A percentile compares a stretch with the other conserved stretches of the same genome.
Evolutionary conservation across 1,140 invertebrate species (phyloP).

Genomic region (Formica selysi): DNA sequence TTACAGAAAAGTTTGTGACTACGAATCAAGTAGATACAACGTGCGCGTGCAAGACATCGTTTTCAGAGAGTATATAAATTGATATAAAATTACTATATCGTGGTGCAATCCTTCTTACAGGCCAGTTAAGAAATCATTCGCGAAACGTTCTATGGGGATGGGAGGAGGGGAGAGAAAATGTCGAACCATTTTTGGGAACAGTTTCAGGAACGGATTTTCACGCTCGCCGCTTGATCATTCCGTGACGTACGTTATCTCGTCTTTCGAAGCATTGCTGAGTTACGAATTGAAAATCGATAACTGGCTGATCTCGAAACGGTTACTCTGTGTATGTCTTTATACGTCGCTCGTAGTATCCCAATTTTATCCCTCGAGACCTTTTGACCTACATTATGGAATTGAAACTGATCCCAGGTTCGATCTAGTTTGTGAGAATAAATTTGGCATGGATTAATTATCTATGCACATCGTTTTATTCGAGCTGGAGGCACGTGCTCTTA

Average conservation of each 20-base stretch:
- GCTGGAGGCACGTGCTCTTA: constrained; percentile 50
- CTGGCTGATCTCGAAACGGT: constrained; percentile 29
- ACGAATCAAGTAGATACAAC: neutral
- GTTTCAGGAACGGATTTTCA: constrained; percentile 48
- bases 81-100: neutral
- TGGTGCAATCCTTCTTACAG: constrained; percentile 29
- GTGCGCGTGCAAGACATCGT: neutral
- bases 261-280: constrained; percentile 40
- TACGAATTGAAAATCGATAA: constrained; percentile 57
- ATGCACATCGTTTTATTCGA: constrained; percentile 48
- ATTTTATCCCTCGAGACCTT: constrained; percentile 58
- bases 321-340: constrained; percentile 13
- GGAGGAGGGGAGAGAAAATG: neutral
- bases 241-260: constrained; percentile 54
- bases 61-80: neutral
- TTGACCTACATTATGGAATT: constrained; percentile 53
- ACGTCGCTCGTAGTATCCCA: constrained; percentile 43
- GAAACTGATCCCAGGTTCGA: constrained; percentile 24
- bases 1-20: neutral
- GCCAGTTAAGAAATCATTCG: constrained; percentile 43
- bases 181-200: constrained; percentile 48
- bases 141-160: neutral
- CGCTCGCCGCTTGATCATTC: constrained; percentile 41
- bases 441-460: constrained; percentile 42
- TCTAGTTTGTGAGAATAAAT: constrained; percentile 42